Percentiles rank a stretch among this genome's conserved stretches.
These are phyloP conservation scores for Iselma pallidipennis DNA, from an alignment of 2,888 invertebrate species.

Conservation along the genomic window DNA sequence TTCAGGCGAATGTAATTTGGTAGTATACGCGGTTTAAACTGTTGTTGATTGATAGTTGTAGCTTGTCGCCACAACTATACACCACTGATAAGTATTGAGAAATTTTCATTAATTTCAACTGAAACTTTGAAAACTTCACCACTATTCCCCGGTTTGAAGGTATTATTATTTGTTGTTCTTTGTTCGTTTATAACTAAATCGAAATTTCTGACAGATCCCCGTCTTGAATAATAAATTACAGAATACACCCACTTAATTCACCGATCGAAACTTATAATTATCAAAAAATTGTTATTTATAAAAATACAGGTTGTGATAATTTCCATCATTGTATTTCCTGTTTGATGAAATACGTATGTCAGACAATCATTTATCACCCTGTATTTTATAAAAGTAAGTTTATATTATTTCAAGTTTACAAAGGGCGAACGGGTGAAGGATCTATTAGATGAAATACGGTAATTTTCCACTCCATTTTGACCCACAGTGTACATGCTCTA, in stretches of 20 bases:
- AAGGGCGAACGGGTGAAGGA: not conserved
- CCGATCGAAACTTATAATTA: conserved; percentile 1
- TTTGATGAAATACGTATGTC: not conserved
- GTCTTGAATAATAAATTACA: conserved; percentile 12
- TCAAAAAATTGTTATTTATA: not conserved
- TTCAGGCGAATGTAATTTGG: conserved; percentile 50
- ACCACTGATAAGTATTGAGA: conserved; percentile 52
- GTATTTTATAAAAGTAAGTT: no score
- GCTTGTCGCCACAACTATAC: conserved; percentile 51
- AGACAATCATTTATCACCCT: not conserved
- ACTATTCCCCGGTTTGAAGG: no score
- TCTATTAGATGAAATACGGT: not conserved
- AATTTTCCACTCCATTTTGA: not conserved
- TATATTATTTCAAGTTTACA: not conserved
- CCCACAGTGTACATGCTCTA: no score
- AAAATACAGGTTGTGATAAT: no score
- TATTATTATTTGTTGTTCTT: not conserved
- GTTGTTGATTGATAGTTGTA: conserved; percentile 55
- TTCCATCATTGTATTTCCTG: no score
- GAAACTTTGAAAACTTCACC: conserved; percentile 2
- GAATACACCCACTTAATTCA: conserved; percentile 10
- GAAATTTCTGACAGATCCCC: not conserved
- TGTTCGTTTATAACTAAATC: not conserved
- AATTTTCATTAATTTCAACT: conserved; percentile 56
- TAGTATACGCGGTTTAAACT: conserved; percentile 51